Conservation (phyloP, 2,113 vertebrate genomes). For the Oenanthe melanoleuca region DNA sequence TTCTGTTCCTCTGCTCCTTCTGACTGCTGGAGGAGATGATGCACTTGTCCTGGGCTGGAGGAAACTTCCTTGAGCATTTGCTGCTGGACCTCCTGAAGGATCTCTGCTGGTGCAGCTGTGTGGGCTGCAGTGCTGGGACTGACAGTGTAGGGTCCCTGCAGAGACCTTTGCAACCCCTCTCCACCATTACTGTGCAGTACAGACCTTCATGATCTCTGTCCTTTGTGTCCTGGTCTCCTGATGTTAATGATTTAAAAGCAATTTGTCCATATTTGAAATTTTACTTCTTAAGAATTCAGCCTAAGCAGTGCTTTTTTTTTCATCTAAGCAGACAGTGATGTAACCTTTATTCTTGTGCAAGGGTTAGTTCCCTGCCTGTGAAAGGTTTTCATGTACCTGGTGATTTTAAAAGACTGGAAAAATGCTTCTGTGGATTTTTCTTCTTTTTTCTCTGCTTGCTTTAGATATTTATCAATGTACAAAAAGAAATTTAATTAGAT, state of each 20-base stretch:
- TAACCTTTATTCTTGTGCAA: neutral
- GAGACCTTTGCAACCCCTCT: neutral
- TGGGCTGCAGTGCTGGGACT: neutral
- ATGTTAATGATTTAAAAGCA: neutral
- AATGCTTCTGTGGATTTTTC: neutral
- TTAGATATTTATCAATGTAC: neutral
- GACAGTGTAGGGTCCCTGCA: neutral
- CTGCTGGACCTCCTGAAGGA: neutral
- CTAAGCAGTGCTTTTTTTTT: neutral
- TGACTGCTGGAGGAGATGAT: neutral
- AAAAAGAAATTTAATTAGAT: neutral
- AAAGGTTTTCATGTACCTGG: neutral
- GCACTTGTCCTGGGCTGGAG: neutral
- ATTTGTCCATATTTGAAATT: neutral
- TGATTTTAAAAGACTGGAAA: neutral
- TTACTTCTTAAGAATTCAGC: neutral
- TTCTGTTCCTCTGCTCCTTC: neutral
- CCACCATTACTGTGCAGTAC: neutral
- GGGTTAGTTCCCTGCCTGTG: neutral
- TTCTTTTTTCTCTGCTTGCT: neutral
- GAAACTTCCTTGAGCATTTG: neutral
- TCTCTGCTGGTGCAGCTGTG: neutral
- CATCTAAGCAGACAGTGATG: neutral
- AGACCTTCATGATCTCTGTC: neutral
- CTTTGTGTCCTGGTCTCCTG: neutral